These are phyloP conservation scores for Anableps anableps DNA, from an alignment of 2,797 vertebrate species.

Conservation along the genomic window DNA sequence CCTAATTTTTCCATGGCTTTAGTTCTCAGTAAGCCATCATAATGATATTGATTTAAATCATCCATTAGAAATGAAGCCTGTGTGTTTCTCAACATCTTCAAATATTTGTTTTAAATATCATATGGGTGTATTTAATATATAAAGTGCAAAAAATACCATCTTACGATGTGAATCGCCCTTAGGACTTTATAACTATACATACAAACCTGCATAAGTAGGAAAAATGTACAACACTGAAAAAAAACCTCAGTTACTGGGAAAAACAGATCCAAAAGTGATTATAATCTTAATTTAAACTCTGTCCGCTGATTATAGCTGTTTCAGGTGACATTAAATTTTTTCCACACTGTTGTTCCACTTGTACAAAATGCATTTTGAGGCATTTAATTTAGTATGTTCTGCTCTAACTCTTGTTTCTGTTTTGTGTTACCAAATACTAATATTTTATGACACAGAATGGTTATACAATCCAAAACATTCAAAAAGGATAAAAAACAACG, in stretches of 20 bases:
- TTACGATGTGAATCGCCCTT: background rate
- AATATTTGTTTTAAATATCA: conserved; percentile 3
- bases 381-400: background rate
- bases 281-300: background rate
- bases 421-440: background rate
- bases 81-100: conserved; percentile 2
- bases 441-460: background rate
- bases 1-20: background rate
- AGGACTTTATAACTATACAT: background rate
- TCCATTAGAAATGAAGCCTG: conserved; percentile 2
- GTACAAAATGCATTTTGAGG: background rate
- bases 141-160: conserved; percentile 10
- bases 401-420: background rate
- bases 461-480: background rate
- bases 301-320: background rate
- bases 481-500: background rate
- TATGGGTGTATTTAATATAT: background rate
- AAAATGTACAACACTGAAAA: background rate
- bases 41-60: background rate
- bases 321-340: background rate
- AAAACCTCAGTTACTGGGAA: background rate
- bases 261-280: background rate
- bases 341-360: background rate
- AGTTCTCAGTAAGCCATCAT: conserved; percentile 5
- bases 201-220: background rate